A percentile compares a stretch with the other conserved stretches of the same genome.
Conservation (phyloP, 2,113 vertebrate species). For the Megalops atlanticus region DNA sequence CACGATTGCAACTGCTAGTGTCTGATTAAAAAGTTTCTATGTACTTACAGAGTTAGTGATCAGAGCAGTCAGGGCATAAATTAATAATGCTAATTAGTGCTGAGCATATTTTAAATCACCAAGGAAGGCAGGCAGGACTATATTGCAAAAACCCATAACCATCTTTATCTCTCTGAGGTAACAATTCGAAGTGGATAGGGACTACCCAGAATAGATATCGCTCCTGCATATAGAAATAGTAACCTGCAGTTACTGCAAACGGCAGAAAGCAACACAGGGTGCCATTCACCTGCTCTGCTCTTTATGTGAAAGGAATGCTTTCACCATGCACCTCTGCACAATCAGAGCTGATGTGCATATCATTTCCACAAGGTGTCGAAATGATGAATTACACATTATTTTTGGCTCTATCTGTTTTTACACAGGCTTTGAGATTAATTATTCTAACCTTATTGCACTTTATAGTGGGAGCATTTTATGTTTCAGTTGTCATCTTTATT, state of each 20-base stretch:
- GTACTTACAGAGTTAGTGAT: conserved; percentile 14
- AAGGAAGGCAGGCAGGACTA: conserved; percentile 28
- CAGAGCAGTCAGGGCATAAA: conserved; percentile 21
- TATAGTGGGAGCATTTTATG: neutral
- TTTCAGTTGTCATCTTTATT: no score
- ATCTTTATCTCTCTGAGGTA: conserved; percentile 12
- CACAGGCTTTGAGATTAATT: neutral
- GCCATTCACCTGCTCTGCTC: conserved; percentile 7
- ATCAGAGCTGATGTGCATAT: neutral
- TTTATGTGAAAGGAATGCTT: no score
- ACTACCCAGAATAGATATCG: neutral
- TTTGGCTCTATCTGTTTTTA: neutral
- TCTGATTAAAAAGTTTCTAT: conserved; percentile 28
- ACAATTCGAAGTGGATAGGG: neutral
- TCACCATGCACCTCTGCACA: neutral
- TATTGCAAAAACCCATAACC: conserved; percentile 27
- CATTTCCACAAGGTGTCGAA: neutral
- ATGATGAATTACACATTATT: neutral
- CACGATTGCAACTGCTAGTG: neutral
- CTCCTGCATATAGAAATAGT: neutral
- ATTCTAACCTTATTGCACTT: neutral
- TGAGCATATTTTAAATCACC: conserved; percentile 27
- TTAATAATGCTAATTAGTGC: conserved; percentile 34
- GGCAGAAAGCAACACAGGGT: conserved; percentile 3
- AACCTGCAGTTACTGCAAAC: no score